Conservation (phyloP, 1,140 invertebrate species). For the Anastrepha obliqua region DNA sequence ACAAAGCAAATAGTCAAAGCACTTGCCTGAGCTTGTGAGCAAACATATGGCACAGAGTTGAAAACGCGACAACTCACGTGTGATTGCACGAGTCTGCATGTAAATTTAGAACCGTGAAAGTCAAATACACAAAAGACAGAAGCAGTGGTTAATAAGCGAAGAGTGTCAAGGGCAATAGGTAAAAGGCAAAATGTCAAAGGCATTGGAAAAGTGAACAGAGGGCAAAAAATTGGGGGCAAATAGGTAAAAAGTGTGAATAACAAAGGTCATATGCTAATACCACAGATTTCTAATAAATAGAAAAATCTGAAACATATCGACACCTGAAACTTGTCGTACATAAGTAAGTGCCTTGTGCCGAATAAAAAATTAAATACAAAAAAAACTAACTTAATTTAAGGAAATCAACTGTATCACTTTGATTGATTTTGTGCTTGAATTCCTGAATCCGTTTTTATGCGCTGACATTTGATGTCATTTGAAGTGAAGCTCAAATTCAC, state of each 20-base stretch:
- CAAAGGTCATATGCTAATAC: not conserved
- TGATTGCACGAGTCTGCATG: not conserved
- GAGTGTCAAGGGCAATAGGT: not conserved
- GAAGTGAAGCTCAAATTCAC: not conserved
- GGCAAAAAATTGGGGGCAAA: not conserved
- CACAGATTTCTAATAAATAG: no score
- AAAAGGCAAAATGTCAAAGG: conserved; percentile 16
- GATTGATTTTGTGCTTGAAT: no score
- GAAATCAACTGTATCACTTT: no score
- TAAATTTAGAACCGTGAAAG: conserved; percentile 19
- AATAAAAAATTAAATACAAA: no score
- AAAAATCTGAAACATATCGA: not conserved
- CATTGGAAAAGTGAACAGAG: not conserved
- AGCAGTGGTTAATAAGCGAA: not conserved
- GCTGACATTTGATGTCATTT: not conserved
- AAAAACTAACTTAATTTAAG: no score
- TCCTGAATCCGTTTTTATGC: no score
- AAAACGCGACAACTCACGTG: conserved; percentile 6
- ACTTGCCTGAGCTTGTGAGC: not conserved
- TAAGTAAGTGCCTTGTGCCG: no score
- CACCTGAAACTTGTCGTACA: not conserved
- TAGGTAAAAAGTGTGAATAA: not conserved
- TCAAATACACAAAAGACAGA: conserved; percentile 20
- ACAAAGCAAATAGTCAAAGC: not conserved
- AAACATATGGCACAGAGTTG: not conserved